These are phyloP conservation scores for Melanotaenia maccullochi DNA, from an alignment of 2,797 vertebrate genomes.

Conservation along the genomic window DNA sequence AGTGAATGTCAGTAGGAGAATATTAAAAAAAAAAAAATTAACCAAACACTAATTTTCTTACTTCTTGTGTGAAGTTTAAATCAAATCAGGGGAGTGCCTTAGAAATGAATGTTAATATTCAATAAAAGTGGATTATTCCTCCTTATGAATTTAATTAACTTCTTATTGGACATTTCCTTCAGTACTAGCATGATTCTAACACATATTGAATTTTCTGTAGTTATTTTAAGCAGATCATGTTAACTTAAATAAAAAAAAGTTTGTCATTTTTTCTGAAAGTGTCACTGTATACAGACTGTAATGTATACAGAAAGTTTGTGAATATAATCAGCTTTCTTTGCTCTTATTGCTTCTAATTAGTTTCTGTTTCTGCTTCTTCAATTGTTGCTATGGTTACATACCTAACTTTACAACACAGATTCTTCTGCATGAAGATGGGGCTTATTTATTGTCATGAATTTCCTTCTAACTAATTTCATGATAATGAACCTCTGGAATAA, in stretches of 20 bases:
- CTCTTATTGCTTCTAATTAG: not conserved
- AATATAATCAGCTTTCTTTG: not conserved
- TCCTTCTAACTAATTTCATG: not conserved
- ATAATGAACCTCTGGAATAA: constrained; percentile 10
- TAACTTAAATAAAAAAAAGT: not conserved
- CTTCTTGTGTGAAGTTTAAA: not conserved
- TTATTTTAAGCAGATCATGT: not conserved
- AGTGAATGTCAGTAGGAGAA: too few species aligned
- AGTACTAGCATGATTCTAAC: not conserved
- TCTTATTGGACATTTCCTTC: not conserved
- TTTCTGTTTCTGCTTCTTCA: not conserved
- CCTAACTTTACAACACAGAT: not conserved
- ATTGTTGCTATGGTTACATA: not conserved
- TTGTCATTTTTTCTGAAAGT: not conserved
- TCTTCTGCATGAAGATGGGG: not conserved
- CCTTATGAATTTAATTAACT: not conserved
- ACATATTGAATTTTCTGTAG: not conserved
- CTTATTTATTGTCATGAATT: not conserved
- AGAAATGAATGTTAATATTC: not conserved
- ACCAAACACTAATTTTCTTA: too few species aligned
- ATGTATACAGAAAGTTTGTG: not conserved
- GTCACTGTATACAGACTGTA: not conserved
- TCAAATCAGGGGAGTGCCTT: not conserved
- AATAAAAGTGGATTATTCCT: not conserved
- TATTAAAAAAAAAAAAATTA: too few species aligned